Evolutionary conservation across 1,140 invertebrate species (phyloP).

Genomic region (Drosophila tsacasi): DNA sequence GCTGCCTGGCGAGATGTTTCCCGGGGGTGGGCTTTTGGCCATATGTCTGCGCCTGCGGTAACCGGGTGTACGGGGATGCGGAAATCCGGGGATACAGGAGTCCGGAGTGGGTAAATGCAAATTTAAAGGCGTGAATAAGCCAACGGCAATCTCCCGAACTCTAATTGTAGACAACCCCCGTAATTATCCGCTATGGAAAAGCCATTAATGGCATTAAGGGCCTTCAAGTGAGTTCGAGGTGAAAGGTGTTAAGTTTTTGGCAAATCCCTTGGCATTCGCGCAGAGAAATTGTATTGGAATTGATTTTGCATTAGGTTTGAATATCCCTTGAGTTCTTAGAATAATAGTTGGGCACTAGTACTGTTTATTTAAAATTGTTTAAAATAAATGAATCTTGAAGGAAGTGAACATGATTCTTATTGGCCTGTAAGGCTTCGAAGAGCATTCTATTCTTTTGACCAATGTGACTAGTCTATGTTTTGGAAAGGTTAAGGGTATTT

Average conservation of each 20-base stretch:
- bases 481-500: too few species aligned
- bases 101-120: constrained; percentile 64
- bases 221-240: constrained; percentile 24
- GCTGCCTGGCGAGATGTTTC: constrained; percentile 54
- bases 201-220: constrained; percentile 83
- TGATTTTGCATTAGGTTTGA: neutral
- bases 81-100: neutral
- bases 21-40: constrained; percentile 22
- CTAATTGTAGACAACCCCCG: constrained; percentile 81
- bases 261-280: constrained; percentile 4
- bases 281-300: neutral
- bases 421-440: too few species aligned
- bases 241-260: constrained; percentile 27
- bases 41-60: constrained; percentile 40
- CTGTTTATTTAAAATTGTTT: neutral
- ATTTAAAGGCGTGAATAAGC: constrained; percentile 83
- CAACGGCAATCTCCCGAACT: constrained; percentile 65
- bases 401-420: too few species aligned
- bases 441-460: too few species aligned
- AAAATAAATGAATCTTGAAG: neutral
- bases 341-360: neutral
- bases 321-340: neutral
- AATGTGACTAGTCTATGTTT: too few species aligned
- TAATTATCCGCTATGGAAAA: constrained; percentile 84
- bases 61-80: neutral